A percentile compares a stretch with the other conserved stretches of the same genome.
phyloP scores from a whole-genome alignment of 2,888 invertebrate genomes.

The Theodoxus fluviatilis region DNA sequence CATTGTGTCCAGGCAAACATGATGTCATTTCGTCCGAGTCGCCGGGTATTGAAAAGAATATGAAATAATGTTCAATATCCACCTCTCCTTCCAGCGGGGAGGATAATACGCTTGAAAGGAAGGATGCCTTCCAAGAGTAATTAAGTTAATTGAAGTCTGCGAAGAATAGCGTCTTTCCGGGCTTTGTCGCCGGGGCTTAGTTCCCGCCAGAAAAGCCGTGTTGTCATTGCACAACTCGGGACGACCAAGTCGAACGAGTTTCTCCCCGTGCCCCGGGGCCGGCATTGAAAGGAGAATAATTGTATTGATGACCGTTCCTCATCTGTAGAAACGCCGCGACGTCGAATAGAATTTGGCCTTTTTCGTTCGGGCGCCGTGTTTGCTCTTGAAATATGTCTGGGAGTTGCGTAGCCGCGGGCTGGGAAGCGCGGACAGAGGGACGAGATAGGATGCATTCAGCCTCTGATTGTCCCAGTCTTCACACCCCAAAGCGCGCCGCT shows the following conservation, averaged over 20 bases:
- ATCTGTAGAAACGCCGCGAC: conserved; percentile 22
- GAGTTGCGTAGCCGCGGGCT: no score
- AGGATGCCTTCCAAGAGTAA: conserved; percentile 15
- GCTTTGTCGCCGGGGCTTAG: conserved; percentile 20
- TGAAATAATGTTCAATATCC: conserved; percentile 25
- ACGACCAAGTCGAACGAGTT: not conserved
- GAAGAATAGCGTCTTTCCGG: conserved; percentile 18
- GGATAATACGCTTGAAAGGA: conserved; percentile 27
- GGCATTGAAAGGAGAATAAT: conserved; percentile 22
- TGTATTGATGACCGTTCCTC: conserved; percentile 21
- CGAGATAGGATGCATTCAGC: no score
- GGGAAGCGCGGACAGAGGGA: no score
- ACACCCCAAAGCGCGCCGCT: no score
- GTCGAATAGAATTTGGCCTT: no score
- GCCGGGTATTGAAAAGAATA: conserved; percentile 24
- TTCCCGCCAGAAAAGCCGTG: conserved; percentile 10
- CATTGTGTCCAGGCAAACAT: conserved; percentile 26
- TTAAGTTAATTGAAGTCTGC: conserved; percentile 26
- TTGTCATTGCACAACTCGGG: conserved; percentile 25
- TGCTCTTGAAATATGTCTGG: no score
- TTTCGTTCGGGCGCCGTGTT: no score
- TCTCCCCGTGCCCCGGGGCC: conserved; percentile 14
- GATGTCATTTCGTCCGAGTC: conserved; percentile 24
- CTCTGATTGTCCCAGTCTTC: no score
- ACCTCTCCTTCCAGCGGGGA: conserved; percentile 4